Conservation (phyloP, 2,797 vertebrate species). For the Gorsachius magnificus region DNA sequence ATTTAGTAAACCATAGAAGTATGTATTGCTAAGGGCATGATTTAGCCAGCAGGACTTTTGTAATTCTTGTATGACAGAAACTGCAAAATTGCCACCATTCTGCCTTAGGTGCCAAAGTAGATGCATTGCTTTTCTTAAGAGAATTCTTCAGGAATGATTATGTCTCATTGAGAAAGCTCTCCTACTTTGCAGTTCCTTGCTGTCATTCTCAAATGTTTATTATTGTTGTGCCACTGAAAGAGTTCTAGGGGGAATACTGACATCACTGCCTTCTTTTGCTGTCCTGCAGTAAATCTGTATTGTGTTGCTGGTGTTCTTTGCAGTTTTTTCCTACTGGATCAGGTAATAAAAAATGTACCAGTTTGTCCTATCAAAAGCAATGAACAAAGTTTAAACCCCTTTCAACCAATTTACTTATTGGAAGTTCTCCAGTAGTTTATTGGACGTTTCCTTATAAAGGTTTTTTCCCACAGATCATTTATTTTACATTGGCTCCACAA, state of each 20-base stretch:
- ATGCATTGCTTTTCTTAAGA: not conserved
- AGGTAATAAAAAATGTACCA: not conserved
- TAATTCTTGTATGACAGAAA: not conserved
- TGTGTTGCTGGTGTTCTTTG: not conserved
- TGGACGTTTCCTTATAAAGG: not conserved
- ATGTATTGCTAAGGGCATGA: not conserved
- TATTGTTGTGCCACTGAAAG: not conserved
- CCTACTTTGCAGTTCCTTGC: not conserved
- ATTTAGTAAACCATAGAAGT: rapidly evolving
- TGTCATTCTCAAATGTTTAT: not conserved
- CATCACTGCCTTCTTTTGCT: not conserved
- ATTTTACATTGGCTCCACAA: not conserved
- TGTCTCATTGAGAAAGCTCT: not conserved
- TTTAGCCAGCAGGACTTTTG: not conserved
- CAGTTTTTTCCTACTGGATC: not conserved
- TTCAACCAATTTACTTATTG: not conserved
- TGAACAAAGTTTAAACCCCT: not conserved
- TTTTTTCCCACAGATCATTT: not conserved
- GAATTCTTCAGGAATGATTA: not conserved
- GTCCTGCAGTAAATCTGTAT: not conserved
- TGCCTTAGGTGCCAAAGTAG: not conserved
- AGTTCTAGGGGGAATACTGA: not conserved
- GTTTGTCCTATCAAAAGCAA: not conserved
- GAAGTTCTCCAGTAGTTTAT: not conserved
- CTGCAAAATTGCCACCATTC: not conserved